Percentiles rank a stretch among this genome's conserved stretches.
These are phyloP conservation scores for Rhinoderma darwinii DNA, from an alignment of 2,113 vertebrate species.

Conservation along the genomic window DNA sequence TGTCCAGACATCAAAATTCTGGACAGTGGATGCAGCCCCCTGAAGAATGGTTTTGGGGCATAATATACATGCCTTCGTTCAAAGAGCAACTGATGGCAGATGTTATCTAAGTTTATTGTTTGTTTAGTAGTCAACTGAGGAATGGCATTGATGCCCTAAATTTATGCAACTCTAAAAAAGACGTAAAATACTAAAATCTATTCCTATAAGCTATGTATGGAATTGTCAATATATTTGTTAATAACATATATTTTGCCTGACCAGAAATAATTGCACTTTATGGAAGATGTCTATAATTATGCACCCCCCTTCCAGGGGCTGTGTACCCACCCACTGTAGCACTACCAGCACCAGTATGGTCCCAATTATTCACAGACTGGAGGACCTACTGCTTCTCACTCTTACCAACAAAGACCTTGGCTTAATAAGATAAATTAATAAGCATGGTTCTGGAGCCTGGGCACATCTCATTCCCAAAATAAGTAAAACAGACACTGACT, in stretches of 20 bases:
- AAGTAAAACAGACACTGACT: slow-evolving; percentile 35
- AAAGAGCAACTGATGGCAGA: neutral
- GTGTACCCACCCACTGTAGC: neutral
- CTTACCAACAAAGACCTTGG: slow-evolving; percentile 4
- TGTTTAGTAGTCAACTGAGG: neutral
- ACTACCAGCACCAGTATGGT: neutral
- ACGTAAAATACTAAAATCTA: neutral
- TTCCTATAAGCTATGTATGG: neutral
- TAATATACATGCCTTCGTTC: neutral
- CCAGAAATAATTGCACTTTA: no score
- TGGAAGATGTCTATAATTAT: neutral
- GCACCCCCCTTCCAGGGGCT: no score
- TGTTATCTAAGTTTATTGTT: neutral
- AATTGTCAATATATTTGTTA: no score
- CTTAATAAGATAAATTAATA: slow-evolving; percentile 31
- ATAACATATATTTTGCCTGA: no score
- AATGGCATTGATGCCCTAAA: neutral
- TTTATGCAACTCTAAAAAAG: neutral
- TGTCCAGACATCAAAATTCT: no score
- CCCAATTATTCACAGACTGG: neutral
- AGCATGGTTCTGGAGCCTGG: slow-evolving; percentile 18
- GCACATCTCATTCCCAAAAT: slow-evolving; percentile 34
- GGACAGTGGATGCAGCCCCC: neutral
- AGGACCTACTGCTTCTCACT: slow-evolving; percentile 18
- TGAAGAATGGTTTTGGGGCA: neutral